Evolutionary conservation across 2,888 invertebrate species (phyloP).

Genomic region (Drosophila buzzatii): DNA sequence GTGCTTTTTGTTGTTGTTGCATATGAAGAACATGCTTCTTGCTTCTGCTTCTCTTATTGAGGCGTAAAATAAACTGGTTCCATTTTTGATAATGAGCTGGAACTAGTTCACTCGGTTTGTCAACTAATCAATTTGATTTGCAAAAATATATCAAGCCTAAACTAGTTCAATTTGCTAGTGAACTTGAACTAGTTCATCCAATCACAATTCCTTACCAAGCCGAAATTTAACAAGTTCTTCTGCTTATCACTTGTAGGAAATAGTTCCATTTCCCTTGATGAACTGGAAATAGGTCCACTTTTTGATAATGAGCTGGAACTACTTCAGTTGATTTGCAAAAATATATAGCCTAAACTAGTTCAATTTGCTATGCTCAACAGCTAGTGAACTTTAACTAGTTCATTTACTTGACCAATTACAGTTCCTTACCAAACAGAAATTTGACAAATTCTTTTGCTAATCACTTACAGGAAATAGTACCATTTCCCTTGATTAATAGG

Average conservation of each 20-base stretch:
- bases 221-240: not conserved
- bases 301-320: not conserved
- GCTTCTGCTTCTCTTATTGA: no score
- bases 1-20: not conserved
- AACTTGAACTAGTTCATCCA: not conserved
- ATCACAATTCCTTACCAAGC: not conserved
- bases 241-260: not conserved
- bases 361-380: not conserved
- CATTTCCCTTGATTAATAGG: not conserved
- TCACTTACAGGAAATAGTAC: not conserved
- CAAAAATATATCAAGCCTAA: not conserved
- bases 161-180: not conserved
- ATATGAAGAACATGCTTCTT: no score
- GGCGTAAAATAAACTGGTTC: no score
- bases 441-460: not conserved
- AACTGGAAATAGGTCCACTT: conserved; percentile 5
- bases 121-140: not conserved
- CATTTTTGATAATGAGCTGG: not conserved
- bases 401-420: not conserved
- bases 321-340: not conserved
- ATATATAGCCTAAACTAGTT: not conserved
- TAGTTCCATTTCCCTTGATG: not conserved
- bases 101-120: no score
- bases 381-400: not conserved
- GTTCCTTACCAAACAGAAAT: not conserved